phyloP scores from a whole-genome alignment of 2,888 invertebrate species.

The Agrotis puta region DNA sequence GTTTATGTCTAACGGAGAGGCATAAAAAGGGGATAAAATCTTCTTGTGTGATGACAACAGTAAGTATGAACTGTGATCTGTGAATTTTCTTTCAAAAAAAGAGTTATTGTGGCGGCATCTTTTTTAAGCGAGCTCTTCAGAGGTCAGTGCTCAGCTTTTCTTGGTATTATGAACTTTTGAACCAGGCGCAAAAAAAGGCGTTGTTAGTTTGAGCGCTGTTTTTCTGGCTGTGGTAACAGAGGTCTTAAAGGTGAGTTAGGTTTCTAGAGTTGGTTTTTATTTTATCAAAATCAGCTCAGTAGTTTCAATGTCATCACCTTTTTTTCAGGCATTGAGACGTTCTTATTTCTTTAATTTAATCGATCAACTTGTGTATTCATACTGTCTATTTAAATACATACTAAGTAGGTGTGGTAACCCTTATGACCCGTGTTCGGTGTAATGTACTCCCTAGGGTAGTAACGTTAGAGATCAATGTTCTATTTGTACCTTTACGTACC shows the following conservation, averaged over 20 bases:
- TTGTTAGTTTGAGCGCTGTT: too few relatives aligned
- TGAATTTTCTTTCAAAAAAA: background rate
- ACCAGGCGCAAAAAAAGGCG: too few relatives aligned
- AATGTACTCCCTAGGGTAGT: constrained; percentile 43
- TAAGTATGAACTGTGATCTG: constrained; percentile 1
- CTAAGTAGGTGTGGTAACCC: background rate
- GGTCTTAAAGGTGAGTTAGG: too few relatives aligned
- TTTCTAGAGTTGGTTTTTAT: too few relatives aligned
- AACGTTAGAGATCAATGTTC: constrained; percentile 43
- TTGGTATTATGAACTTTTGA: too few relatives aligned
- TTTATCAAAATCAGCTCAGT: too few relatives aligned
- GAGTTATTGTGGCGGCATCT: background rate
- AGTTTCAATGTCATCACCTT: too few relatives aligned
- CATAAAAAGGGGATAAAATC: constrained; percentile 25
- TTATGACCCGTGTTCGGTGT: constrained; percentile 15
- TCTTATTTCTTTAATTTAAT: too few relatives aligned
- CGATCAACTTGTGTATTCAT: background rate
- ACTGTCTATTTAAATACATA: constrained; percentile 5
- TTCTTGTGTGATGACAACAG: constrained; percentile 8
- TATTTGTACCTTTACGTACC: constrained; percentile 22
- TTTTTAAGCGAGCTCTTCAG: background rate
- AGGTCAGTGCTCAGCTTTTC: background rate
- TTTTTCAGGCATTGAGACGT: too few relatives aligned
- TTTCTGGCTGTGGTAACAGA: too few relatives aligned
- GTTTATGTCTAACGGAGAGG: constrained; percentile 20